Percentiles rank a stretch among this genome's conserved stretches.
Evolutionary conservation across 2,797 vertebrate genomes (phyloP).

Genomic region (Sebastes iracundus): DNA sequence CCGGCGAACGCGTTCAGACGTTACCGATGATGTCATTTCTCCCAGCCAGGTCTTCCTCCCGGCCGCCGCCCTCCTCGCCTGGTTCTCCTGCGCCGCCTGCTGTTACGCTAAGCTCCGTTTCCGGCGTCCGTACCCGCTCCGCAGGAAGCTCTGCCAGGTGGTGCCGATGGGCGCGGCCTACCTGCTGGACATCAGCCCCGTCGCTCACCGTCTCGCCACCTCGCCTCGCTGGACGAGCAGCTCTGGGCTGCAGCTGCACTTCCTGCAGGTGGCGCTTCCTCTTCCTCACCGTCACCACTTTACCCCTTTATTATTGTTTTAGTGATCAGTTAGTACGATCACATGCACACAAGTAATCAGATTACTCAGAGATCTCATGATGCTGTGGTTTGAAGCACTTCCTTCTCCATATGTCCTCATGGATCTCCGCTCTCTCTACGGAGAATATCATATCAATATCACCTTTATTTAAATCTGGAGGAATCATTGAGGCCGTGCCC

Average conservation of each 20-base stretch:
- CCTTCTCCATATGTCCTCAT: too few species aligned
- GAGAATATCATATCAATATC: too few species aligned
- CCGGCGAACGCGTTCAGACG: neutral
- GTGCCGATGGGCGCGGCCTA: conserved; percentile 86
- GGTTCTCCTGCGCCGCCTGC: conserved; percentile 87
- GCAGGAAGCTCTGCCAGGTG: conserved; percentile 88
- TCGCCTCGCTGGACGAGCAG: conserved; percentile 78
- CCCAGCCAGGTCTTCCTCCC: conserved; percentile 84
- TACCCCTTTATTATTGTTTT: rapidly evolving
- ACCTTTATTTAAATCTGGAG: too few species aligned
- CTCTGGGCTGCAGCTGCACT: conserved; percentile 84
- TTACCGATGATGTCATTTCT: neutral
- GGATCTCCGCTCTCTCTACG: too few species aligned
- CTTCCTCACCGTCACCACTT: too few species aligned
- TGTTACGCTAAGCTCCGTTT: conserved; percentile 88
- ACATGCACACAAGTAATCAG: too few species aligned
- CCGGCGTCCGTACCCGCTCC: conserved; percentile 83
- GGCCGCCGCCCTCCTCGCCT: conserved; percentile 85
- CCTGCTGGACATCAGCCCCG: conserved; percentile 88
- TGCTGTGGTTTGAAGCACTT: too few species aligned
- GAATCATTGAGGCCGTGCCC: too few species aligned
- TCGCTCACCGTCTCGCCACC: conserved; percentile 84
- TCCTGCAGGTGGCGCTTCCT: conserved; percentile 78
- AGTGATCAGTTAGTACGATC: too few species aligned
- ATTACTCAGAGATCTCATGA: too few species aligned